Evolutionary conservation across 2,888 invertebrate species (phyloP), one percentile per base, ranked within the genome.

Genomic region (Quadriops clusia): DNA sequence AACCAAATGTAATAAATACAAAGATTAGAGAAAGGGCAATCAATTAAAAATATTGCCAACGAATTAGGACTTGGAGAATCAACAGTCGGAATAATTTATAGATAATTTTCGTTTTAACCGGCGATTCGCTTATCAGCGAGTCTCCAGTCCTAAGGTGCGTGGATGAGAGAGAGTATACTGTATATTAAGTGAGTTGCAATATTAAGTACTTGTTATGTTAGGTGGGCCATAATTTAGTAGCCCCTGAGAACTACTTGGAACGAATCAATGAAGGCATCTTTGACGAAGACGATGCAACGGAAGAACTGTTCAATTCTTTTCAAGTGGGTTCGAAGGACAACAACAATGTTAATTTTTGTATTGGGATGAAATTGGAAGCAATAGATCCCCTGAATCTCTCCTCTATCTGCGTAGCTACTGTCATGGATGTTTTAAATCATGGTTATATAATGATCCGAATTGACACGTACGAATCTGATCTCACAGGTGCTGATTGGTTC

Each of bases 401-500:
- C 1, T 79, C 90, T 0, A 87, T 97, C 34, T 91, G 91, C 56
- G 93, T 90, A 0, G 95, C 95, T 1, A 93, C 94, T 0, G 86
- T 97, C 2, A 89, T 86, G 78, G 83, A 85, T 62, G 91, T 94
- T 30, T 62, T 95, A 17, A 78, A 82, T 44, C 83, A 85, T 54
- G 90, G 90, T 33, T 95, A 91, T 53, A 78, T 97, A 59, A 93
- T 95, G 90, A 87, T 97, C 38, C 73, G 90, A 42, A 91, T 97
- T 49, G 97, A 97, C 58, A 89, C 87, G 20, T 89, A 87, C 54
- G 85, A 85, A 34, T 81, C 82, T 1, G 86, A 87, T 49, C 74
- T 74, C 14, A 72, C 79, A 32, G 67, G 80, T n/a, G 78, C 83
- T 1, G 94, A 94, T 59, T 91, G 93, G 89, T 93, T 97, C 56